phyloP scores from a whole-genome alignment of 1,140 invertebrate species.

The Pectinophora gossypiella region DNA sequence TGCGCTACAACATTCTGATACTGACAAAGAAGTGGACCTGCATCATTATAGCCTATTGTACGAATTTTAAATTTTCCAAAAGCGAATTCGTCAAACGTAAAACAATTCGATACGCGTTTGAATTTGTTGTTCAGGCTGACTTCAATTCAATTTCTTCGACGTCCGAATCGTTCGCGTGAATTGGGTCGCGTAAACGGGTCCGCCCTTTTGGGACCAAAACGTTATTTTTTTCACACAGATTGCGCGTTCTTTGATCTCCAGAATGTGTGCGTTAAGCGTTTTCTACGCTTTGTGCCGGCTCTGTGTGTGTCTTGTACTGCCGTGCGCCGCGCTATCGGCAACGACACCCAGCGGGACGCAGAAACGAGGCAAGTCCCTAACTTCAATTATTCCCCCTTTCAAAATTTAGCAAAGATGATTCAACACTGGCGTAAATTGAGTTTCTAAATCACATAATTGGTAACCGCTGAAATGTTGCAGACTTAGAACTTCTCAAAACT shows the following conservation, averaged over 20 bases:
- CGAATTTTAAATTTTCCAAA: slow-evolving; percentile 68
- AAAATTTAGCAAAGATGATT: not conserved
- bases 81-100: slow-evolving; percentile 73
- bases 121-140: slow-evolving; percentile 66
- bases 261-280: slow-evolving; percentile 71
- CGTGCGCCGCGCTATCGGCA: slow-evolving; percentile 36
- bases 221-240: slow-evolving; percentile 73
- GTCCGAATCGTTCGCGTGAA: slow-evolving; percentile 62
- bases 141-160: slow-evolving; percentile 72
- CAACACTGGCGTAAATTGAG: not conserved
- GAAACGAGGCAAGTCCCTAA: slow-evolving; percentile 50
- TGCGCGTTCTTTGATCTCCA: slow-evolving; percentile 70
- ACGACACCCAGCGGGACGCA: slow-evolving; percentile 63
- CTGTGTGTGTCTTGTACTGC: slow-evolving; percentile 52
- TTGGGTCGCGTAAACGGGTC: slow-evolving; percentile 71
- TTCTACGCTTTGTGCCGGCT: slow-evolving; percentile 57
- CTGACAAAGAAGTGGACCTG: slow-evolving; percentile 59
- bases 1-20: slow-evolving; percentile 50
- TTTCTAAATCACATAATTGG: slow-evolving; percentile 1
- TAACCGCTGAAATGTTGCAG: not conserved
- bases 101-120: slow-evolving; percentile 74
- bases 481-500: not conserved
- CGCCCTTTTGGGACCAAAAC: slow-evolving; percentile 69
- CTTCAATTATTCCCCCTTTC: slow-evolving; percentile 45
- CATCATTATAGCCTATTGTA: slow-evolving; percentile 73